Conservation (phyloP, 37 sponge, comb jelly and placozoan species). For the Mnemiopsis leidyi region DNA sequence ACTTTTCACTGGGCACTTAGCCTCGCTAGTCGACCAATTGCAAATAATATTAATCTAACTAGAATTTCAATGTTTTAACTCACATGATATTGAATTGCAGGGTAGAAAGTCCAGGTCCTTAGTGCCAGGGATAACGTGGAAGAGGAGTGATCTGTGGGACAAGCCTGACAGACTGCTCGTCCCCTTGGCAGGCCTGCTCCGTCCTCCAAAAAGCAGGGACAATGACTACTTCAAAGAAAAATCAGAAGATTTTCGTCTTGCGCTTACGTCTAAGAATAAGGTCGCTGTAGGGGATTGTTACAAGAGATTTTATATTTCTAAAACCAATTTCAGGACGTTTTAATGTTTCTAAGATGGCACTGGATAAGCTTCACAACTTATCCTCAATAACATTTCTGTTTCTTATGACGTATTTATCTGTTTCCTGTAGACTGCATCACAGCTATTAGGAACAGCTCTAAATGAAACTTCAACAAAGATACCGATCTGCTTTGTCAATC, state of each 20-base stretch:
- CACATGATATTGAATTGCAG: neutral
- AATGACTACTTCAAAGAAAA: neutral
- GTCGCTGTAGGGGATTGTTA: neutral
- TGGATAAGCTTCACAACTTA: too few relatives aligned
- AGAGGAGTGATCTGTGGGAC: neutral
- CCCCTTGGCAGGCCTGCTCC: too few relatives aligned
- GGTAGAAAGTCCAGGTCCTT: neutral
- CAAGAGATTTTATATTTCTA: neutral
- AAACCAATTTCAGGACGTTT: neutral
- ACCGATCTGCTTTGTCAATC: neutral
- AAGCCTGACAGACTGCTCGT: neutral
- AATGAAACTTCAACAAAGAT: neutral
- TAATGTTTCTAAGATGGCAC: too few relatives aligned
- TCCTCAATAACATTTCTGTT: neutral
- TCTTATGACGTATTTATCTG: neutral
- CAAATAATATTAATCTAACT: neutral
- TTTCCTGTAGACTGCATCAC: neutral
- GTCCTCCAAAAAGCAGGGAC: neutral
- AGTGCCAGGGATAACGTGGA: neutral
- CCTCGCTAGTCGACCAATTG: neutral
- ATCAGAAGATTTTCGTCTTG: neutral
- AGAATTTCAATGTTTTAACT: neutral
- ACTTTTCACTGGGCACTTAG: neutral
- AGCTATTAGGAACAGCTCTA: neutral
- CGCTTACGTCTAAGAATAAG: neutral